These are phyloP conservation scores for Paracanthobrama guichenoti DNA, from an alignment of 2,113 vertebrate genomes.

Conservation along the genomic window DNA sequence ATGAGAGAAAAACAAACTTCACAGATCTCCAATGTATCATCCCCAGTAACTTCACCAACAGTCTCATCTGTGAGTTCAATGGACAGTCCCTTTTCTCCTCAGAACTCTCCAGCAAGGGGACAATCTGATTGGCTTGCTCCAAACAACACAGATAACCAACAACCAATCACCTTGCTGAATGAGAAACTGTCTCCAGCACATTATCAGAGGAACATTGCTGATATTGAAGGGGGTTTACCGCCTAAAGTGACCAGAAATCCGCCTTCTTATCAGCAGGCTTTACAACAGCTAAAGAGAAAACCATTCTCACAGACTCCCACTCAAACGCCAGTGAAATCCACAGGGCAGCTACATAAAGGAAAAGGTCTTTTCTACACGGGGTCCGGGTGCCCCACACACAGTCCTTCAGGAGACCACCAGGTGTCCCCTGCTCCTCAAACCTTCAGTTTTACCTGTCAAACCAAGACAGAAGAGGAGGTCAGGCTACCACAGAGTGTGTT, in stretches of 20 bases:
- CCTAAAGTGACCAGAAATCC: conserved; percentile 55
- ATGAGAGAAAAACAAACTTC: conserved; percentile 74
- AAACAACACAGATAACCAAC: background rate
- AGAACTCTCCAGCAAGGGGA: conserved; percentile 40
- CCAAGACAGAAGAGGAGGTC: conserved; percentile 32
- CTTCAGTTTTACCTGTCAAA: conserved; percentile 55
- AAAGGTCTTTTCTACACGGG: conserved; percentile 58
- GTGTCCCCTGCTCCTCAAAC: conserved; percentile 41
- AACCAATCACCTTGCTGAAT: background rate
- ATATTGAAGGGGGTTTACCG: conserved; percentile 7
- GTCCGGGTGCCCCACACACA: conserved; percentile 49
- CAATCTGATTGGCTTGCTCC: conserved; percentile 18
- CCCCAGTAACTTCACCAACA: conserved; percentile 85
- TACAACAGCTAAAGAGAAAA: conserved; percentile 63
- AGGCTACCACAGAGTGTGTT: conserved; percentile 70
- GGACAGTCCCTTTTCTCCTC: conserved; percentile 84
- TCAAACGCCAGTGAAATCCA: background rate
- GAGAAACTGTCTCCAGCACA: background rate
- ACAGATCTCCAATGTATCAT: conserved; percentile 80
- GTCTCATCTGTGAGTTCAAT: conserved; percentile 86
- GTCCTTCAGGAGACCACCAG: conserved; percentile 60
- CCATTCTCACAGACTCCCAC: conserved; percentile 46
- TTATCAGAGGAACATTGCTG: conserved; percentile 1
- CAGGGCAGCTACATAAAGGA: background rate
- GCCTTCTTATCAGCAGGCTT: conserved; percentile 69